Evolutionary conservation across 2,797 vertebrate genomes (phyloP).

Genomic region (Zonotrichia albicollis): DNA sequence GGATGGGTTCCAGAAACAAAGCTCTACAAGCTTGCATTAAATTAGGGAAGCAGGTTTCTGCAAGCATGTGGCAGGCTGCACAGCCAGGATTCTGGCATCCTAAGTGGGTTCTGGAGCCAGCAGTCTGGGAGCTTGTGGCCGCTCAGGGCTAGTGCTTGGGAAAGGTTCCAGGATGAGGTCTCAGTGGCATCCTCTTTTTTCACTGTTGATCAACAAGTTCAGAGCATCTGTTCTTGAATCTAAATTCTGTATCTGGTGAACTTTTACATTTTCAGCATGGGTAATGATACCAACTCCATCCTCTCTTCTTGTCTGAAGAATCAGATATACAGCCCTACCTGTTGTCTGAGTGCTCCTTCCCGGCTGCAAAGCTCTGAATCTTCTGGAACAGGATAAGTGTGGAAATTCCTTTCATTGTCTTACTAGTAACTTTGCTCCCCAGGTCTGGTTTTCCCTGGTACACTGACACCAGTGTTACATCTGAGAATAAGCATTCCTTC

Average conservation of each 20-base stretch:
- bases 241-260: not conserved
- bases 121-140: not conserved
- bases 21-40: conserved; percentile 24
- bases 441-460: not conserved
- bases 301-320: not conserved
- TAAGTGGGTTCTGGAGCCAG: conserved; percentile 47
- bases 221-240: not conserved
- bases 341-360: not conserved
- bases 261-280: not conserved
- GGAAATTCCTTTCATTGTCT: not conserved
- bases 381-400: not conserved
- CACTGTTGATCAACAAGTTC: not conserved
- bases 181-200: not conserved
- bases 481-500: not conserved
- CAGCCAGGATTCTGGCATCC: conserved; percentile 33
- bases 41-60: conserved; percentile 56
- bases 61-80: conserved; percentile 37
- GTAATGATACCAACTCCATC: not conserved
- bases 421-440: not conserved
- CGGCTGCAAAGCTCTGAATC: not conserved
- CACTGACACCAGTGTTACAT: not conserved
- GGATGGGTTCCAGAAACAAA: conserved; percentile 31
- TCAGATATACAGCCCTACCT: not conserved
- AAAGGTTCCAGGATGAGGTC: conserved; percentile 2
- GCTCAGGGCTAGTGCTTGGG: not conserved